Conservation (phyloP, 2,797 vertebrate genomes). For the Natrix natrix region DNA sequence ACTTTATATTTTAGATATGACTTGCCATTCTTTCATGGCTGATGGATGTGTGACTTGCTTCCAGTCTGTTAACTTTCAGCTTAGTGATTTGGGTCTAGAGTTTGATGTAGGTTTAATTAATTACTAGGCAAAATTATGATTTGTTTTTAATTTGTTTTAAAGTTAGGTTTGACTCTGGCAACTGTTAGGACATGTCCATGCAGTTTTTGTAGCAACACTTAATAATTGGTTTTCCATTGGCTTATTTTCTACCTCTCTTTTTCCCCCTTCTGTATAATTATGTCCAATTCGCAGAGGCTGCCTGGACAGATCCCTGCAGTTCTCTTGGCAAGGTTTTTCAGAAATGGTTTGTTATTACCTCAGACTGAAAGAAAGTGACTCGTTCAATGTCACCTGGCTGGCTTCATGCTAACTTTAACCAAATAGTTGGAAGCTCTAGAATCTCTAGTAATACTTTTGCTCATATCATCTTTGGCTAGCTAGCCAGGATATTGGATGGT, state of each 20-base stretch:
- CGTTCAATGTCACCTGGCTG: too few relatives aligned
- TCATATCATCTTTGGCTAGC: background rate
- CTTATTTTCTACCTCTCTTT: background rate
- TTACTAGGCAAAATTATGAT: background rate
- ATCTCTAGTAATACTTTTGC: background rate
- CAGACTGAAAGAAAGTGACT: background rate
- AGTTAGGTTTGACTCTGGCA: background rate
- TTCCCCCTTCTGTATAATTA: background rate
- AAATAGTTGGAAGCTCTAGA: background rate
- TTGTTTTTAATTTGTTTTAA: background rate
- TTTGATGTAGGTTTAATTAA: background rate
- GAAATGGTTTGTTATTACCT: background rate
- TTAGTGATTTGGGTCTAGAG: background rate
- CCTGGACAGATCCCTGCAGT: background rate
- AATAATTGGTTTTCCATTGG: background rate
- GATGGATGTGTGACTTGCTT: background rate
- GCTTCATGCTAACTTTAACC: background rate
- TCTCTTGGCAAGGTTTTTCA: background rate
- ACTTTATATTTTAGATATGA: background rate
- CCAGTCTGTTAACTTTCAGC: background rate
- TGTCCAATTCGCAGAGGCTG: background rate
- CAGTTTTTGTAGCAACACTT: background rate
- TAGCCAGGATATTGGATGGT: background rate
- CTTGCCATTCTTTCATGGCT: background rate
- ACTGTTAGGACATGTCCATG: background rate